Evolutionary conservation across 2,113 vertebrate species (phyloP).

Genomic region (Narcine bancroftii): DNA sequence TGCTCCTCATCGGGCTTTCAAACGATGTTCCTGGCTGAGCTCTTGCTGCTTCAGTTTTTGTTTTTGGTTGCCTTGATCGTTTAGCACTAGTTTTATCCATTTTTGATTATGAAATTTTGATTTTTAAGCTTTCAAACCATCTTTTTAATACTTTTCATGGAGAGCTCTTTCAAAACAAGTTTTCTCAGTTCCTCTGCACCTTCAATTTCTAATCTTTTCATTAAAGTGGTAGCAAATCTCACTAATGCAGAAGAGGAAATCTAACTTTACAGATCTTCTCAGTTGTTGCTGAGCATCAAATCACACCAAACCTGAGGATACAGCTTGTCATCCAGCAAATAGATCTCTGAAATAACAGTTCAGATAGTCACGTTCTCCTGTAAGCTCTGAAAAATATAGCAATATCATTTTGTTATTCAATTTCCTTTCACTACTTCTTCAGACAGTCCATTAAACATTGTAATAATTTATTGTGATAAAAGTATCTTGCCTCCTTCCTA

Average conservation of each 20-base stretch:
- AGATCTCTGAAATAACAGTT: background rate
- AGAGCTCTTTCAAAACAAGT: no score
- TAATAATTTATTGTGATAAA: no score
- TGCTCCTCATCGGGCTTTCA: no score
- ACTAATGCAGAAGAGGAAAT: background rate
- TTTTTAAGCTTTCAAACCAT: no score
- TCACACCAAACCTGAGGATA: background rate
- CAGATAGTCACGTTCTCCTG: background rate
- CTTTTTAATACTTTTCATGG: no score
- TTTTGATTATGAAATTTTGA: no score
- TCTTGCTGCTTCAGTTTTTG: no score
- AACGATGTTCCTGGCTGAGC: no score
- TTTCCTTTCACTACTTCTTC: background rate
- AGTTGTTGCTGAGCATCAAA: background rate
- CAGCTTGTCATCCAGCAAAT: background rate
- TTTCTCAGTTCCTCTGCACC: no score
- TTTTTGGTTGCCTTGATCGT: no score
- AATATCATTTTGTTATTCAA: background rate
- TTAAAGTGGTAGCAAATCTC: background rate
- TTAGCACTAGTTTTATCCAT: no score
- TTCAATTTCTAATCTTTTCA: background rate
- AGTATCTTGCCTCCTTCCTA: background rate
- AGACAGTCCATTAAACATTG: background rate
- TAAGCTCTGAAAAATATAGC: background rate
- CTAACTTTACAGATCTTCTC: background rate